Conservation (phyloP, 2,113 vertebrate species). For the Corapipo altera region DNA sequence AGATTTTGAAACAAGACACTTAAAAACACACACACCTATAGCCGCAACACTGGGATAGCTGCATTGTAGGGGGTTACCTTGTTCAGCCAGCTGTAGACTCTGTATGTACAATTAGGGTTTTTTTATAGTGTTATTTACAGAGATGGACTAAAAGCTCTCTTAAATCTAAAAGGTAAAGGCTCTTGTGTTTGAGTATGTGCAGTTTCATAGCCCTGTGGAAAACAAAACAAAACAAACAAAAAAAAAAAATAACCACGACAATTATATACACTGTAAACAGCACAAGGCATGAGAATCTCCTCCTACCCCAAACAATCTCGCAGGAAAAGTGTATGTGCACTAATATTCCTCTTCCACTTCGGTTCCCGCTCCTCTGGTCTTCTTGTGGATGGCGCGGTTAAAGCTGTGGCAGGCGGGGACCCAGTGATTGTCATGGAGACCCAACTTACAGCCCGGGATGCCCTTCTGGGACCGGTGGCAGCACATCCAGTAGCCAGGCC, state of each 20-base stretch:
- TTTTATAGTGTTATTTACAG: conserved; percentile 76
- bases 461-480: conserved; percentile 87
- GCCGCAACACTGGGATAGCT: conserved; percentile 74
- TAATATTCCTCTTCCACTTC: conserved; percentile 80
- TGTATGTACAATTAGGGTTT: conserved; percentile 64
- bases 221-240: neutral
- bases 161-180: conserved; percentile 76
- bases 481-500: conserved; percentile 97
- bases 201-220: conserved; percentile 77
- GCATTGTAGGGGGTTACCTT: conserved; percentile 74
- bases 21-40: conserved; percentile 68
- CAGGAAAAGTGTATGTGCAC: conserved; percentile 40
- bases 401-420: conserved; percentile 91
- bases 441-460: conserved; percentile 88
- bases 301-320: conserved; percentile 40
- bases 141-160: conserved; percentile 74
- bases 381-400: conserved; percentile 84
- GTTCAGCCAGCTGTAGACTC: conserved; percentile 71
- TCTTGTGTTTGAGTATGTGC: conserved; percentile 76
- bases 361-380: conserved; percentile 64
- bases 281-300: conserved; percentile 78
- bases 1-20: conserved; percentile 73
- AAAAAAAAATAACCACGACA: conserved; percentile 27
- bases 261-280: conserved; percentile 94
- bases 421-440: conserved; percentile 98